phyloP scores from a whole-genome alignment of 2,888 invertebrate genomes.

The Sepioteuthis lessoniana region DNA sequence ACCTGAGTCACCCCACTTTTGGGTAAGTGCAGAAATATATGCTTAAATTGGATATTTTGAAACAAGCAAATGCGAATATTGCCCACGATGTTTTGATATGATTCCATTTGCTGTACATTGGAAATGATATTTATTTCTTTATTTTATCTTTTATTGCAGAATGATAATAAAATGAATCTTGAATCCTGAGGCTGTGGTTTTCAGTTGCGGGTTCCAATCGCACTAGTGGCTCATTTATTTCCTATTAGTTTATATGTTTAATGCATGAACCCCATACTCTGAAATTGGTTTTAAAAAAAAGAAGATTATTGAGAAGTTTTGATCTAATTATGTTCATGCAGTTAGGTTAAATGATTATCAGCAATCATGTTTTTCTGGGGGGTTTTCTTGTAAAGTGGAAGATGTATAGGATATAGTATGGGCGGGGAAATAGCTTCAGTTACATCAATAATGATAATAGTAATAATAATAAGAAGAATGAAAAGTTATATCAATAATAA shows the following conservation, averaged over 20 bases:
- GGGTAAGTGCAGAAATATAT: background rate
- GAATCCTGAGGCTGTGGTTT: background rate
- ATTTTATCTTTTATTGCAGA: background rate
- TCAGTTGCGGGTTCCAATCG: background rate
- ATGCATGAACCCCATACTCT: background rate
- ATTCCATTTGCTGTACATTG: background rate
- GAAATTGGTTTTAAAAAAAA: background rate
- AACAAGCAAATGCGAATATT: background rate
- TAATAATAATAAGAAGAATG: background rate
- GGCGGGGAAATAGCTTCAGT: background rate
- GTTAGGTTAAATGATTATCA: too few relatives aligned
- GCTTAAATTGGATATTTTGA: background rate
- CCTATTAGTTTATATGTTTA: background rate
- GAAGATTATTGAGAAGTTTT: too few relatives aligned
- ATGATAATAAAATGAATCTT: background rate
- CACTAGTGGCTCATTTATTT: background rate
- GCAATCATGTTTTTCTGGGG: too few relatives aligned
- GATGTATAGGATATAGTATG: background rate
- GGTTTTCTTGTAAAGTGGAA: background rate
- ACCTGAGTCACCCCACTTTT: background rate
- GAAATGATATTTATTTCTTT: background rate
- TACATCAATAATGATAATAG: background rate
- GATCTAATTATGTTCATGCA: too few relatives aligned
- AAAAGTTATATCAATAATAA: background rate
- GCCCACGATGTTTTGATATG: background rate